Evolutionary conservation across 2,888 invertebrate genomes (phyloP).

Genomic region (Scaptomyza parva): DNA sequence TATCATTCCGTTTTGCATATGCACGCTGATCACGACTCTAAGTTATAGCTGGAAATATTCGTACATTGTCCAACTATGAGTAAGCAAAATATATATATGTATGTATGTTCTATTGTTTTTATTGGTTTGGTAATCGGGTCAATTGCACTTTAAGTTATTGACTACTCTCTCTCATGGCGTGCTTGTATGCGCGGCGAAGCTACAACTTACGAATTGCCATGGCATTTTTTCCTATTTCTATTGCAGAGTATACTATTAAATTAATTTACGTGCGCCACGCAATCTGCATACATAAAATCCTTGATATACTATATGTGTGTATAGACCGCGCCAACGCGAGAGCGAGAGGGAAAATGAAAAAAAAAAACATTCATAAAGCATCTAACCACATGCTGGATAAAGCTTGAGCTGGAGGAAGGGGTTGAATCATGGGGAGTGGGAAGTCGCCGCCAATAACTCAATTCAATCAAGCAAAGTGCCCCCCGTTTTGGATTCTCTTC

Average conservation of each 20-base stretch:
- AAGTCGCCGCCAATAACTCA: constrained; percentile 55
- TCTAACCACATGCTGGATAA: constrained; percentile 39
- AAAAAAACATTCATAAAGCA: constrained; percentile 58
- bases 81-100: neutral
- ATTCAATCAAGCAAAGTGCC: constrained; percentile 82
- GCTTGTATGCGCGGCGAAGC: constrained; percentile 18
- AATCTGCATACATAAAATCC: constrained; percentile 74
- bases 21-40: neutral
- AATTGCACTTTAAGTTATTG: constrained; percentile 54
- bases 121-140: constrained; percentile 54
- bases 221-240: constrained; percentile 39
- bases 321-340: neutral
- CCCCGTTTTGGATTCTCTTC: neutral
- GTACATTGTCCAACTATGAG: neutral
- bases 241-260: constrained; percentile 68
- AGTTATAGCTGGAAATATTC: neutral
- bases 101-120: constrained; percentile 8
- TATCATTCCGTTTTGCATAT: neutral
- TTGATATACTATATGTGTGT: too few species aligned
- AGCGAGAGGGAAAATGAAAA: constrained; percentile 14
- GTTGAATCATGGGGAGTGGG: constrained; percentile 40
- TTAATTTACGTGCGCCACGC: constrained; percentile 77
- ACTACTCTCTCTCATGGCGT: constrained; percentile 37
- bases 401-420: constrained; percentile 21
- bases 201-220: constrained; percentile 26